phyloP scores from a whole-genome alignment of 64 coral and sea anemone genomes.

The Exaiptasia diaphana region DNA sequence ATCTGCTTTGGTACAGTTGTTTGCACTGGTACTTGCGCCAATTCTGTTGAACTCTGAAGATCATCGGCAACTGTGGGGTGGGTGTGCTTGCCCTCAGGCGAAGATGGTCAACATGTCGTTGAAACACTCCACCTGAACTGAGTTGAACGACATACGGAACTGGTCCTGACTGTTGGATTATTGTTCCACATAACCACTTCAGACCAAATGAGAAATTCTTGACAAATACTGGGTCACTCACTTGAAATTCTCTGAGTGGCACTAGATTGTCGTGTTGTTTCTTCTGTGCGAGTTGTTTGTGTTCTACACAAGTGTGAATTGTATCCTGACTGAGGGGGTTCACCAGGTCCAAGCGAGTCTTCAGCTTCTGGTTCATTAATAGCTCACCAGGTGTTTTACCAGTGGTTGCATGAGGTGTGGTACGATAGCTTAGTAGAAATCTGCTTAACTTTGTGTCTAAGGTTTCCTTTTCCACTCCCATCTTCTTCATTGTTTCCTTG shows the following conservation, averaged over 20 bases:
- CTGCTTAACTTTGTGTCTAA: conserved; percentile 1
- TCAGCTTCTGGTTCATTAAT: conserved; percentile 7
- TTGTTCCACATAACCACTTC: not conserved
- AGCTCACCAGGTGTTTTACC: conserved; percentile 26
- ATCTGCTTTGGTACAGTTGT: not conserved
- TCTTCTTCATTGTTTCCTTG: conserved; percentile 36
- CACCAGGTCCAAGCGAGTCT: conserved; percentile 20
- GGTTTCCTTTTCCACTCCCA: conserved; percentile 17
- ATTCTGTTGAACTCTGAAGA: not conserved
- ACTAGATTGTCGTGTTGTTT: conserved; percentile 30
- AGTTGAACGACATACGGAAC: not conserved
- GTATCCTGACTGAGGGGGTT: too few species aligned
- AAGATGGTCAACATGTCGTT: not conserved
- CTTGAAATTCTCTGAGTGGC: conserved; percentile 35
- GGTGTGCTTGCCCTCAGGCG: not conserved
- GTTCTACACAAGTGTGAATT: too few species aligned
- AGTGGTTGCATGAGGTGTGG: conserved; percentile 17
- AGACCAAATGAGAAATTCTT: not conserved
- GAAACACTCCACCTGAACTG: not conserved
- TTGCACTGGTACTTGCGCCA: not conserved
- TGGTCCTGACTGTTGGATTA: not conserved
- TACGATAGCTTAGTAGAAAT: conserved; percentile 26
- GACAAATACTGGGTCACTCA: conserved; percentile 11
- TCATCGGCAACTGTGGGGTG: not conserved
- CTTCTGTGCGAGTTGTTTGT: conserved; percentile 29